Evolutionary conservation across 2,113 vertebrate species (phyloP), one percentile per base, ranked within the genome.

Genomic region (Orycteropus afer): DNA sequence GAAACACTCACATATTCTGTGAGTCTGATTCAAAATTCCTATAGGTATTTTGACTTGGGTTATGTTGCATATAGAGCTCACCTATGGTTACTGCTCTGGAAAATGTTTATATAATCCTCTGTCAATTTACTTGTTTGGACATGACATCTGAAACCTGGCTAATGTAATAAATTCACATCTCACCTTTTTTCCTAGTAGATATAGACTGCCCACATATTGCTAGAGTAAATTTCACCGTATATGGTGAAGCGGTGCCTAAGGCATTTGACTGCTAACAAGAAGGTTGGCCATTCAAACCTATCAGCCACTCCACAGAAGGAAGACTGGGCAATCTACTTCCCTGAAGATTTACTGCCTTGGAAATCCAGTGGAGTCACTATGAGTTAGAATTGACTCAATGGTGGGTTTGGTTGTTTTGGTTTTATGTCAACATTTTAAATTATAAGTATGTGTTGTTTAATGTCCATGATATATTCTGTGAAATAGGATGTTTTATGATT

Each of bases 1-100:
- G 95, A 97, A 97, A 87, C 15, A 49, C 37, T 96, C 87, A 65
- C 53, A 4, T 79, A 82, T 74, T 92, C 5, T 0, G 42, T 78
- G 45, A 86, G 32, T 83, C 73, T 78, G 47, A 73, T 97, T 32
- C 53, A 74, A 92, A 92, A 95, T 67, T 87, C 84, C 37, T 22
- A 34, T 37, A 80, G 93, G 93, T 96, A 81, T 86, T 83, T 89
- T 90, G n/a, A 59, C 76, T 79, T 69, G 89, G 22, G 8, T n/a
- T 74, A 53, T 96, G 84, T 55, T 89, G 71, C 89, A 86, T 71
- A 37, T 69, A 74, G 92, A 89, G n/a, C 14, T 81, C 69, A n/a
- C 85, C 63, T 95, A 93, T 92, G 7, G 34, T 34, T 81, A 15
- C n/a, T 7, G 74, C 61, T 92, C 63, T 53, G 61, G 27, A 59